Evolutionary conservation across 2,797 vertebrate genomes (phyloP).

Genomic region (Caiman crocodilus): DNA sequence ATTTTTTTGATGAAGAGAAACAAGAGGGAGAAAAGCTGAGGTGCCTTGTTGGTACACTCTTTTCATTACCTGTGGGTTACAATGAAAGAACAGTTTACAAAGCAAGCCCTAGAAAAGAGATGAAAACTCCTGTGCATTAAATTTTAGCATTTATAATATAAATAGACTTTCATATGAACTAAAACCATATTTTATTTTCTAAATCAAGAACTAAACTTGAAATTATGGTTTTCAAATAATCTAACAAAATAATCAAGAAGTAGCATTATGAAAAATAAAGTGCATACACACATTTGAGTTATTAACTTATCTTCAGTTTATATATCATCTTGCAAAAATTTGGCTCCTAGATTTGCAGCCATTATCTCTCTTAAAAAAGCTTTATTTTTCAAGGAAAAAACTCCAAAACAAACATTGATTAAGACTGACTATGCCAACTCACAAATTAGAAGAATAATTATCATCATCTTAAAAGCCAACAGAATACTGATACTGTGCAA

Average conservation of each 20-base stretch:
- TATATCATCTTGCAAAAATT: neutral
- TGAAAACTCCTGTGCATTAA: neutral
- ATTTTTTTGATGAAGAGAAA: neutral
- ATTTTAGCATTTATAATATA: neutral
- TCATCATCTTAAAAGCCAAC: constrained; percentile 51
- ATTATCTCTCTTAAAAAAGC: fast-evolving
- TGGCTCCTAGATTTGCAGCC: neutral
- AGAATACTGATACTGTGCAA: constrained; percentile 27
- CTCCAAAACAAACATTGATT: neutral
- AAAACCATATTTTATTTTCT: neutral
- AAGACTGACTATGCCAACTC: constrained; percentile 3
- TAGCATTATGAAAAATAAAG: neutral
- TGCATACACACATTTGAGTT: neutral
- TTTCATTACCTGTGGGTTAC: neutral
- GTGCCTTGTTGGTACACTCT: neutral
- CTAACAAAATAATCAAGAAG: neutral
- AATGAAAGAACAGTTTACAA: neutral
- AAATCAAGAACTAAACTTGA: neutral
- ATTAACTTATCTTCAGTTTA: neutral
- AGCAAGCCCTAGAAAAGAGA: neutral
- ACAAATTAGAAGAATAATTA: constrained; percentile 18
- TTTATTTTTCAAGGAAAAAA: neutral
- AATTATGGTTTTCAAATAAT: neutral
- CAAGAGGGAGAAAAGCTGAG: neutral
- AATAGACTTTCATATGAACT: neutral